Conservation (phyloP, 2,888 invertebrate species). For the Willowsia nigromaculata region DNA sequence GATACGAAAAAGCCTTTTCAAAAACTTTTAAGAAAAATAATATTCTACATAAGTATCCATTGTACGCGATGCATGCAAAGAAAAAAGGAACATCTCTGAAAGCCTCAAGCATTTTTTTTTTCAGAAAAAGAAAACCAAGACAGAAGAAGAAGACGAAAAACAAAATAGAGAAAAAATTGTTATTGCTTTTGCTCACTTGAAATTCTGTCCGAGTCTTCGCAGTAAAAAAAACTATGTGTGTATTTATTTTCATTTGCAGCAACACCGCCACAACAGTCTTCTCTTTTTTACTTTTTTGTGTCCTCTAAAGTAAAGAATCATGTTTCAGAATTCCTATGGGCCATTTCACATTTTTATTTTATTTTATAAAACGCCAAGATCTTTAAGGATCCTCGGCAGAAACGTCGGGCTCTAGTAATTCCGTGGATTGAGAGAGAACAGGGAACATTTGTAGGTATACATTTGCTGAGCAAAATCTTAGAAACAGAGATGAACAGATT, state of each 20-base stretch:
- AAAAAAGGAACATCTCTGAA: conserved; percentile 1
- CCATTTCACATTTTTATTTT: conserved; percentile 44
- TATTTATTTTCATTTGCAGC: conserved; percentile 39
- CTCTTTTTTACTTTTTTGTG: conserved; percentile 1
- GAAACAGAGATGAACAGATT: no score
- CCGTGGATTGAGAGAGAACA: no score
- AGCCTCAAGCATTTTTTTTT: conserved; percentile 58
- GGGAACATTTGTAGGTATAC: no score
- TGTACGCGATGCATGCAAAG: conserved; percentile 8
- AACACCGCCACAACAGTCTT: not conserved
- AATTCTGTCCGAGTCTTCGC: conserved; percentile 70
- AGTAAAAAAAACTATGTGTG: conserved; percentile 17
- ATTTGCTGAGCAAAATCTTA: no score
- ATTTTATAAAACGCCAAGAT: not conserved
- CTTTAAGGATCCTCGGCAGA: no score
- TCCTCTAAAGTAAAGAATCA: conserved; percentile 66
- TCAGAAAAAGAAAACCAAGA: not conserved
- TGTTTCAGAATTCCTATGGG: conserved; percentile 70
- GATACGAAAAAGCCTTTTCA: conserved; percentile 7
- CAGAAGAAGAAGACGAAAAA: not conserved
- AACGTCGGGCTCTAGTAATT: no score
- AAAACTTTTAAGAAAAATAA: no score
- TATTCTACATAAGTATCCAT: not conserved
- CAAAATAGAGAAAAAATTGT: conserved; percentile 12
- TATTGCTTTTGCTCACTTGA: conserved; percentile 65